phyloP scores from a whole-genome alignment of 2,797 vertebrate species.

The Cuniculus paca region DNA sequence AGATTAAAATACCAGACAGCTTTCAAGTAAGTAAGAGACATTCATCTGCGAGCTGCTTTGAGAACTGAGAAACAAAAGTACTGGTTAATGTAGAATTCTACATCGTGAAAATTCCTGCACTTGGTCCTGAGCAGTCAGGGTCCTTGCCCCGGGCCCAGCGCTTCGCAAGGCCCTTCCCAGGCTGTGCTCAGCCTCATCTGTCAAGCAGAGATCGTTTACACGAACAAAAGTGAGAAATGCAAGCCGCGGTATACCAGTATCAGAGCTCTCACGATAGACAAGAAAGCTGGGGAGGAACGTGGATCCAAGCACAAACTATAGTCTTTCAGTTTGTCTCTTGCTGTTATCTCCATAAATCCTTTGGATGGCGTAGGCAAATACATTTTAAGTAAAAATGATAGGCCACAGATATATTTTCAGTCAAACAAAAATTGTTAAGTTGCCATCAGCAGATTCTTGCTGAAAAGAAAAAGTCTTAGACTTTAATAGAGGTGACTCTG shows the following conservation, averaged over 20 bases:
- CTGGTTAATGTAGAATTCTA: neutral
- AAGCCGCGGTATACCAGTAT: accelerated
- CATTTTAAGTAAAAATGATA: neutral
- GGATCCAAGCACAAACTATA: accelerated
- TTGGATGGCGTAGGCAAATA: neutral
- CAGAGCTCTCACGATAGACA: neutral
- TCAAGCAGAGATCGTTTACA: neutral
- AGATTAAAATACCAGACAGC: neutral
- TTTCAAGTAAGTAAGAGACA: neutral
- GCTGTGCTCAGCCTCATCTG: neutral
- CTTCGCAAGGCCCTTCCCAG: neutral
- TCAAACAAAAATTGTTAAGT: neutral
- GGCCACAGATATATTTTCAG: neutral
- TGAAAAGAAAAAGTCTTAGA: neutral
- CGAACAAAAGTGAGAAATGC: neutral
- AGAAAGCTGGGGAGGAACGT: neutral
- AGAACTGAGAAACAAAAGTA: neutral
- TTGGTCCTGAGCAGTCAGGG: neutral
- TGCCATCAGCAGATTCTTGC: neutral
- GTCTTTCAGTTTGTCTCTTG: neutral
- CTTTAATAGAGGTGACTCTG: neutral
- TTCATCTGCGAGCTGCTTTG: neutral
- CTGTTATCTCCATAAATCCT: neutral
- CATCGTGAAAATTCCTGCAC: neutral
- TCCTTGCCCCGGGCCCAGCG: accelerated